Base-by-base conservation (phyloP, 1,140 invertebrate species). In the Physella acuta region DNA sequence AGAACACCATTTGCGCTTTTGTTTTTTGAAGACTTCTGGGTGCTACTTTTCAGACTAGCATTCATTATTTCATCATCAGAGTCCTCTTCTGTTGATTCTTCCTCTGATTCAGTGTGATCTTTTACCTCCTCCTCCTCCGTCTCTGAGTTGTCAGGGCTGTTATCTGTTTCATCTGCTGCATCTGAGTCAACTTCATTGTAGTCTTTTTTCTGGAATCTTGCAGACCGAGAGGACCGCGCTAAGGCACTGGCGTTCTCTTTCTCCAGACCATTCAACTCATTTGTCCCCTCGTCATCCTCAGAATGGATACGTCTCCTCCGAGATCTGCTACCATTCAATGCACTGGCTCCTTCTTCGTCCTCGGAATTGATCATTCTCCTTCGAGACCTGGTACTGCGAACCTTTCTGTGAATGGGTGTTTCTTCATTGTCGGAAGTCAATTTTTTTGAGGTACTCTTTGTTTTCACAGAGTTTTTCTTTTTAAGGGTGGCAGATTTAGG, bases 221-320 rank as follows among this genome's bases (percentile, higher is more conserved):
- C 60, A 34, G 64, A 37, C 26, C 64, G 2, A 14, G 64, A 33
- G 1, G 64, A 56, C 3, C 64, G 39, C 4, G 33, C 26, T 28
- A 56, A 56, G 53, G 39, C 44, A 55, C 30, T n/a, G n/a, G 24
- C 30, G 5, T 30, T 11, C 30, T 14, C 4, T 53, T n/a, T 60
- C 14, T 44, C 26, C 0, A 16, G n/a, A 49, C n/a, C 30, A 31
- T 33, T 31, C 34, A 72, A 68, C 14, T 55, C 61, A 11, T 75
- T 62, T 3, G 65, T 69, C 17, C 71, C 72, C 11, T 76, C 75
- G 24, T 78, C 77, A 11, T 77, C 70, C 8, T 76, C 73, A 1
- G 69, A 69, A 0, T 75, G 71, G 64, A 37, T 73, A 69, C n/a
- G 70, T 65, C 5, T 62, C 59, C 8, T 71, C 56, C 16, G n/a